A percentile compares a stretch with the other conserved stretches of the same genome.
These are phyloP conservation scores for Enteromius argenteus DNA, from an alignment of 2,797 vertebrate species.

Conservation along the genomic window DNA sequence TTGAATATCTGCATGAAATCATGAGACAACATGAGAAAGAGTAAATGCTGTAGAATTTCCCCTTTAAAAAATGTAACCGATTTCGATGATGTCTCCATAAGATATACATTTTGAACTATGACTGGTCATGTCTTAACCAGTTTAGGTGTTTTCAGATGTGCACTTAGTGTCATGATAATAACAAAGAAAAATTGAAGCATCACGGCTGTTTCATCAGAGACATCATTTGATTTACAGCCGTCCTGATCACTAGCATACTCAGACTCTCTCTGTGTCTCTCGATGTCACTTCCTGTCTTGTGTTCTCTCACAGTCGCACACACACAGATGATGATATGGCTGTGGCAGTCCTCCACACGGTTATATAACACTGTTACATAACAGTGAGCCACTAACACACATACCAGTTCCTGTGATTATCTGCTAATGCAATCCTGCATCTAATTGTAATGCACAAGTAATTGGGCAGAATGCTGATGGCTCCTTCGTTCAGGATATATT, in stretches of 20 bases:
- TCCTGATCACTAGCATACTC: slow-evolving; percentile 23
- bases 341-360: slow-evolving; percentile 62
- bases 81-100: background rate
- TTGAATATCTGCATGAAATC: background rate
- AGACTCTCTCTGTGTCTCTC: slow-evolving; percentile 3
- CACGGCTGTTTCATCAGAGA: background rate
- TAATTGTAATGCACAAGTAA: background rate
- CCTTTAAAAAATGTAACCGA: background rate
- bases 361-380: slow-evolving; percentile 37
- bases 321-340: slow-evolving; percentile 15
- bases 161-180: background rate
- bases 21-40: background rate
- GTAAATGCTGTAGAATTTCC: background rate
- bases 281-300: slow-evolving; percentile 15
- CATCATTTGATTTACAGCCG: background rate
- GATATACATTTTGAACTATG: background rate
- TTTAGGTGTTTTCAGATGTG: background rate
- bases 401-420: slow-evolving; percentile 25
- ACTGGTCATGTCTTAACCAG: background rate
- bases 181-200: background rate
- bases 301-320: background rate
- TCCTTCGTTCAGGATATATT: background rate
- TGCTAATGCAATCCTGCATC: slow-evolving; percentile 18
- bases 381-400: slow-evolving; percentile 28
- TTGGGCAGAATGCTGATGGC: background rate